Evolutionary conservation across 2,797 vertebrate species (phyloP).

Genomic region (Scomberomorus guttatus): DNA sequence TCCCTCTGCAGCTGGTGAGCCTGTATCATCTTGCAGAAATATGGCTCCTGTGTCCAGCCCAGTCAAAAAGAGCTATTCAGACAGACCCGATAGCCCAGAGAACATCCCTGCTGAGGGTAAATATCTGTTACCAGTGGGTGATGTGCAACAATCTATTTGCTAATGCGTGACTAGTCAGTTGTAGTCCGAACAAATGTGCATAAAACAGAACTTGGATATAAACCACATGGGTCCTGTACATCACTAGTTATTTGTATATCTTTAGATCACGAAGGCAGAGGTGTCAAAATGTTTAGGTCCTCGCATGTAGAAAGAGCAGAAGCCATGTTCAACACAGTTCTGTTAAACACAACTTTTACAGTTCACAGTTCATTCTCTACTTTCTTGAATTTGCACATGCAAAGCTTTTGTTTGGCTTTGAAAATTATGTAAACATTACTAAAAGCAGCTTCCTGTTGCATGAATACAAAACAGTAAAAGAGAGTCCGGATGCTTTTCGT

Average conservation of each 20-base stretch:
- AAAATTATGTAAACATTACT: neutral
- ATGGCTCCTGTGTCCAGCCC: slow-evolving; percentile 86
- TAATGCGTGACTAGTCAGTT: neutral
- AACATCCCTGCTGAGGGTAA: slow-evolving; percentile 80
- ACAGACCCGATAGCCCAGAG: slow-evolving; percentile 84
- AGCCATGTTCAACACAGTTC: neutral
- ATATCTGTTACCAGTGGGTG: neutral
- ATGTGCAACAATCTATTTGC: neutral
- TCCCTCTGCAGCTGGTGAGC: slow-evolving; percentile 81
- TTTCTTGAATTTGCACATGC: neutral
- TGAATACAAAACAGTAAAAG: neutral
- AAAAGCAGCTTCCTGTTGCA: neutral
- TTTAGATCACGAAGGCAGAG: neutral
- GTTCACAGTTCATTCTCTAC: neutral
- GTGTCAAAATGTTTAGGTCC: neutral
- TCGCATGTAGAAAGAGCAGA: neutral
- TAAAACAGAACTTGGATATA: neutral
- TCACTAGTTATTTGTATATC: neutral
- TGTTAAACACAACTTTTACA: neutral
- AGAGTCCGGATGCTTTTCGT: slow-evolving; percentile 12
- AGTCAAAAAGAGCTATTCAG: slow-evolving; percentile 86
- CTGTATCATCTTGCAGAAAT: slow-evolving; percentile 77
- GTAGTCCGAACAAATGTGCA: neutral
- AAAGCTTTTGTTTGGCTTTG: neutral
- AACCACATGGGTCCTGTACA: neutral